Evolutionary conservation across 2,113 vertebrate species (phyloP).

Genomic region (Chrysemys picta): DNA sequence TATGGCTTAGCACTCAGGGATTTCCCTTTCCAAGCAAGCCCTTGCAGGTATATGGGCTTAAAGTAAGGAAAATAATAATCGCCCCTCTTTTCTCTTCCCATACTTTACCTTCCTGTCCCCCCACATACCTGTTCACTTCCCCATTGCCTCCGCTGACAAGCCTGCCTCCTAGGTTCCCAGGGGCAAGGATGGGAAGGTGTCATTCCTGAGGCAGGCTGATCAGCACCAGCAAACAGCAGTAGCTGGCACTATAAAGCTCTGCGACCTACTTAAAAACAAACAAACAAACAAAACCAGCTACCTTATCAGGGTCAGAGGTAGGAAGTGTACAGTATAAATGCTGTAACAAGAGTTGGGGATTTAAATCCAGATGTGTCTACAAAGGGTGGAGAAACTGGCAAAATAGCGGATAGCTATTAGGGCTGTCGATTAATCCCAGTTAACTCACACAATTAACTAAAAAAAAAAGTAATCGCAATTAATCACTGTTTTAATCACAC

Average conservation of each 20-base stretch:
- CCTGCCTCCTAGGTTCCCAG: background rate
- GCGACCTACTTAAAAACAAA: background rate
- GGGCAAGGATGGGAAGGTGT: background rate
- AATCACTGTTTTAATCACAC: too few relatives aligned
- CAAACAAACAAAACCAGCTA: background rate
- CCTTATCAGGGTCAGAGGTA: rapidly evolving
- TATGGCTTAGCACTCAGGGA: background rate
- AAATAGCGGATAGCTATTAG: background rate
- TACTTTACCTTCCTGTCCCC: background rate
- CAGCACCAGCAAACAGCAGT: background rate
- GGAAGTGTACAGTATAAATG: rapidly evolving
- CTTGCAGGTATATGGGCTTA: background rate
- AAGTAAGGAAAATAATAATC: background rate
- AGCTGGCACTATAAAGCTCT: background rate
- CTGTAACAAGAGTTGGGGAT: background rate
- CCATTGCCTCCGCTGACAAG: background rate
- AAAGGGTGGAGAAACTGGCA: background rate
- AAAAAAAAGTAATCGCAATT: too few relatives aligned
- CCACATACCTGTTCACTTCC: background rate
- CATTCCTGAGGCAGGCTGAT: background rate
- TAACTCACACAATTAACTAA: too few relatives aligned
- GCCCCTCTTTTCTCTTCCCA: too few relatives aligned
- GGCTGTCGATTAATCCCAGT: too few relatives aligned
- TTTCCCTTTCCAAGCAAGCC: background rate
- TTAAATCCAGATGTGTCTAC: background rate